phyloP scores from a whole-genome alignment of 2,888 invertebrate species.

The Eutolmus rufibarbis region DNA sequence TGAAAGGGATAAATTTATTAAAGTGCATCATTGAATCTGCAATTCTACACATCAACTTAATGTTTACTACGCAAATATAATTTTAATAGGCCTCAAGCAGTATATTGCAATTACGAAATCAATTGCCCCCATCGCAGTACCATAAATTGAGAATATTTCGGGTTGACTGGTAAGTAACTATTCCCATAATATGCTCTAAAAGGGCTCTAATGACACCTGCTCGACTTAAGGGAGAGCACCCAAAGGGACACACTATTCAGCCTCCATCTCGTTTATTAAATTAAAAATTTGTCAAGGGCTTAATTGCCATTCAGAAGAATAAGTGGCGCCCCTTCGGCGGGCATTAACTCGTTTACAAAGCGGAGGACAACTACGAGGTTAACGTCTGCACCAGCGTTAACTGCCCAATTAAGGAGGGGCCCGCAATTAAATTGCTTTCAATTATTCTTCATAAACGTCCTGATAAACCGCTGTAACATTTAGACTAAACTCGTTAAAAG shows the following conservation, averaged over 20 bases:
- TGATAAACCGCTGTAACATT: conserved; percentile 9
- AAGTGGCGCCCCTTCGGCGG: background rate
- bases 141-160: background rate
- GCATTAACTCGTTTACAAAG: background rate
- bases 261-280: background rate
- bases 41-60: background rate
- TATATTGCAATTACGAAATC: background rate
- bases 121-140: background rate
- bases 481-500: conserved; percentile 36
- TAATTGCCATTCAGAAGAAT: background rate
- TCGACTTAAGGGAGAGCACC: background rate
- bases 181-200: background rate
- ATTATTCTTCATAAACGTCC: conserved; percentile 42
- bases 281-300: background rate
- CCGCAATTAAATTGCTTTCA: conserved; percentile 42
- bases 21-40: background rate
- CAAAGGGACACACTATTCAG: background rate
- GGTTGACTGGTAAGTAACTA: background rate
- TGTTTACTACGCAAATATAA: background rate
- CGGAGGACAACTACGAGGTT: background rate
- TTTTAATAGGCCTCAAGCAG: background rate
- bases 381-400: background rate
- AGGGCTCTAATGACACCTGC: background rate
- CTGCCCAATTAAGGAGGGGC: conserved; percentile 5
- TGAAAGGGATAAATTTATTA: background rate